Conservation (phyloP, 1,140 invertebrate genomes). For the Lucilia cuprina region DNA sequence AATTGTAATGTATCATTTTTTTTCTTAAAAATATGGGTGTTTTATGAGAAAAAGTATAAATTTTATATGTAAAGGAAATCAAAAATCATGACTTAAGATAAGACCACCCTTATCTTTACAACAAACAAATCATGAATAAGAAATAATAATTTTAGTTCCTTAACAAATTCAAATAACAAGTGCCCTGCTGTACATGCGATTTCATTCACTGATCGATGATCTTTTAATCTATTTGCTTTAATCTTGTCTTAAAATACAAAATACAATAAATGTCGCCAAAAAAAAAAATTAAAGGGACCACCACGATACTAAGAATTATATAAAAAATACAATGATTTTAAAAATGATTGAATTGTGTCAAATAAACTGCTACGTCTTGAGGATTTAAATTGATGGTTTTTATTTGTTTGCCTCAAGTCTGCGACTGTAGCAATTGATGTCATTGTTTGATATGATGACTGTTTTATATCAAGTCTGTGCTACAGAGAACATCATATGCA, state of each 20-base stretch:
- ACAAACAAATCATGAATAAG: not conserved
- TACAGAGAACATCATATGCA: conserved; percentile 1
- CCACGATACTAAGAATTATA: conserved; percentile 40
- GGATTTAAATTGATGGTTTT: conserved; percentile 23
- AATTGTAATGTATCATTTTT: conserved; percentile 22
- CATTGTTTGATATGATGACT: conserved; percentile 44
- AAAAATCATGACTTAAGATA: conserved; percentile 59
- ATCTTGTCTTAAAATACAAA: not conserved
- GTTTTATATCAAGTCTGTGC: not conserved
- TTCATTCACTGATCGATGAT: conserved; percentile 22
- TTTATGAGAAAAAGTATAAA: not conserved
- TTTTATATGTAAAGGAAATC: conserved; percentile 46
- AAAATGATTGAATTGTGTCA: conserved; percentile 61
- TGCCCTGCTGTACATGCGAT: not conserved
- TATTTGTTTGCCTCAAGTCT: not conserved
- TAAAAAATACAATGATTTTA: not conserved
- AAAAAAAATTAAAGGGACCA: not conserved
- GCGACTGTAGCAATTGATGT: conserved; percentile 31
- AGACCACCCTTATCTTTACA: conserved; percentile 48
- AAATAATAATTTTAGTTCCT: not conserved
- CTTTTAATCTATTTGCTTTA: conserved; percentile 29
- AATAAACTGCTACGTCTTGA: not conserved
- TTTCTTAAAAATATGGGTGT: conserved; percentile 21
- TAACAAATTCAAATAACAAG: not conserved
- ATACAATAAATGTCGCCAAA: conserved; percentile 26